Evolutionary conservation across 2,113 vertebrate species (phyloP).

Genomic region (Caloenas nicobarica): DNA sequence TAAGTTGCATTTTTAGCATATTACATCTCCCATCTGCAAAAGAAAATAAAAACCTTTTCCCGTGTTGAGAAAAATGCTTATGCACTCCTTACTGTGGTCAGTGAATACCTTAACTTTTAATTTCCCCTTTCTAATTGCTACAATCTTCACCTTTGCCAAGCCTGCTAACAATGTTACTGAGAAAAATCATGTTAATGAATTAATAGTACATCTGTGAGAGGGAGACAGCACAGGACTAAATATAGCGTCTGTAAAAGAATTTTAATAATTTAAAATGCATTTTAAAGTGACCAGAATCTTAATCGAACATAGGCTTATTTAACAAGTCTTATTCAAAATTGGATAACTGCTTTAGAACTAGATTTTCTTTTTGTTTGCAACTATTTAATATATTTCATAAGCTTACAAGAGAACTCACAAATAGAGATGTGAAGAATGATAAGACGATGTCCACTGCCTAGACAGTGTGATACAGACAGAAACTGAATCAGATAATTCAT

Average conservation of each 20-base stretch:
- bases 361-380: not conserved
- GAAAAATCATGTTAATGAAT: not conserved
- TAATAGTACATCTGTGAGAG: not conserved
- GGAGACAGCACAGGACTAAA: not conserved
- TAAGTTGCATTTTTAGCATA: not conserved
- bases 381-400: not conserved
- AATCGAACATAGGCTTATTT: not conserved
- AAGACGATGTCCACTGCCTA: not conserved
- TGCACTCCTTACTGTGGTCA: not conserved
- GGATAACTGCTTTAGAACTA: not conserved
- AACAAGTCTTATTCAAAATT: not conserved
- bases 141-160: not conserved
- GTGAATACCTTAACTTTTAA: not conserved
- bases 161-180: not conserved
- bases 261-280: conserved; percentile 4
- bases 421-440: not conserved
- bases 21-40: not conserved
- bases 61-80: not conserved
- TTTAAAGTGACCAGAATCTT: not conserved
- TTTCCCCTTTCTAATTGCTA: not conserved
- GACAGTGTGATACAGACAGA: not conserved
- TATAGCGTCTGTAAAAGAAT: not conserved
- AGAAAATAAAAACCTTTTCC: not conserved
- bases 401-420: not conserved
- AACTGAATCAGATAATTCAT: not conserved